Evolutionary conservation across 2,888 invertebrate species (phyloP).

Genomic region (Orthonychiurus folsomi): DNA sequence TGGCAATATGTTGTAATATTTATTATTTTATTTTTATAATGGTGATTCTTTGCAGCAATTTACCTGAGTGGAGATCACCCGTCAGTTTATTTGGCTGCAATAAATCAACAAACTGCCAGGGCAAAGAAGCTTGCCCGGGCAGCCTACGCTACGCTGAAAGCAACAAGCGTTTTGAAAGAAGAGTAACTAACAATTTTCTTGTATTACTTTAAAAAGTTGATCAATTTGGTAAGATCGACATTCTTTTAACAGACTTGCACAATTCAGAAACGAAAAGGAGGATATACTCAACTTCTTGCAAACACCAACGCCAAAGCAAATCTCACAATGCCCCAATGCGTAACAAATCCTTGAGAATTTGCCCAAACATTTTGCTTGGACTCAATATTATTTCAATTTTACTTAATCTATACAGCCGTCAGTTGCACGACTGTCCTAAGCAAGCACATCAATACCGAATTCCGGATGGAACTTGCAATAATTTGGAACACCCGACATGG

Average conservation of each 20-base stretch:
- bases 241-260: conserved; percentile 10
- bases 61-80: conserved; percentile 57
- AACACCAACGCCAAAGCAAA: conserved; percentile 43
- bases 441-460: conserved; percentile 56
- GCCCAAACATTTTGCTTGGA: not conserved
- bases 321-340: conserved; percentile 38
- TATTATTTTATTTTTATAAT: no score
- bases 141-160: conserved; percentile 61
- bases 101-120: conserved; percentile 59
- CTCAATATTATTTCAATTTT: conserved; percentile 4
- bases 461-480: conserved; percentile 83
- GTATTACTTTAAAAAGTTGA: conserved; percentile 9
- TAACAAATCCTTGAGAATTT: conserved; percentile 18
- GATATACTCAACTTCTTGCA: conserved; percentile 33
- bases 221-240: not conserved
- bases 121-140: conserved; percentile 54
- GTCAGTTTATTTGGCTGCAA: conserved; percentile 60
- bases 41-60: conserved; percentile 50
- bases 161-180: conserved; percentile 53
- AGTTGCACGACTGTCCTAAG: conserved; percentile 38
- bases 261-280: conserved; percentile 25
- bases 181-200: conserved; percentile 50
- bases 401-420: conserved; percentile 23
- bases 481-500: conserved; percentile 63
- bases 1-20: no score